These are phyloP conservation scores for Paramormyrops kingsleyae DNA, from an alignment of 2,113 vertebrate species.

Conservation along the genomic window DNA sequence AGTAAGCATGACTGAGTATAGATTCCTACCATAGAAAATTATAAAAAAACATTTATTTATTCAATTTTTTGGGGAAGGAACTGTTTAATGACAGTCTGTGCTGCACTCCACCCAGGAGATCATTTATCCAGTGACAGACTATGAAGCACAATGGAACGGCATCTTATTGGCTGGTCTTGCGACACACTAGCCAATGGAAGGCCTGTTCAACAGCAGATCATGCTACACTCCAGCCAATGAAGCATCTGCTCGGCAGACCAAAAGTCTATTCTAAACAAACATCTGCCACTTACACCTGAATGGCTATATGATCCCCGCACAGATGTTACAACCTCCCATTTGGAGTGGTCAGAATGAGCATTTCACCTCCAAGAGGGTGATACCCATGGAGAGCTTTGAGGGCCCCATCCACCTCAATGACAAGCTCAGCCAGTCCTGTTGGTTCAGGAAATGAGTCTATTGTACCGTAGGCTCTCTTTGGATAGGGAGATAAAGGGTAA, in stretches of 20 bases:
- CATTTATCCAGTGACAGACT: background rate
- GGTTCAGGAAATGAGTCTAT: background rate
- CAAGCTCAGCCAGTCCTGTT: background rate
- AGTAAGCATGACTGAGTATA: background rate
- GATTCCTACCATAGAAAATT: background rate
- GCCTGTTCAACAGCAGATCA: background rate
- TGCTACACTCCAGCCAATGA: background rate
- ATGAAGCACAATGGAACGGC: background rate
- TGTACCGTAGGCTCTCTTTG: background rate
- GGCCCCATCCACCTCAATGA: slow-evolving; percentile 9
- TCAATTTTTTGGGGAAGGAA: background rate
- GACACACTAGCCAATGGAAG: background rate
- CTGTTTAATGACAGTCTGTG: background rate
- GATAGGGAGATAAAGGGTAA: background rate
- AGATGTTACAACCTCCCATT: background rate
- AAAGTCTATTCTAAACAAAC: background rate
- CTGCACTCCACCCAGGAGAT: background rate
- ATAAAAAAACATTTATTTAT: background rate
- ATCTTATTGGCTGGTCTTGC: background rate
- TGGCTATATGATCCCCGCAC: background rate
- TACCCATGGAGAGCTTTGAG: background rate
- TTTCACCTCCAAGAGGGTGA: background rate
- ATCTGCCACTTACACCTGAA: background rate
- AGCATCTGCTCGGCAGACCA: background rate
- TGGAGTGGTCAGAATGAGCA: background rate